Evolutionary conservation across 2,888 invertebrate species (phyloP).

Genomic region (Phalangium opilio): DNA sequence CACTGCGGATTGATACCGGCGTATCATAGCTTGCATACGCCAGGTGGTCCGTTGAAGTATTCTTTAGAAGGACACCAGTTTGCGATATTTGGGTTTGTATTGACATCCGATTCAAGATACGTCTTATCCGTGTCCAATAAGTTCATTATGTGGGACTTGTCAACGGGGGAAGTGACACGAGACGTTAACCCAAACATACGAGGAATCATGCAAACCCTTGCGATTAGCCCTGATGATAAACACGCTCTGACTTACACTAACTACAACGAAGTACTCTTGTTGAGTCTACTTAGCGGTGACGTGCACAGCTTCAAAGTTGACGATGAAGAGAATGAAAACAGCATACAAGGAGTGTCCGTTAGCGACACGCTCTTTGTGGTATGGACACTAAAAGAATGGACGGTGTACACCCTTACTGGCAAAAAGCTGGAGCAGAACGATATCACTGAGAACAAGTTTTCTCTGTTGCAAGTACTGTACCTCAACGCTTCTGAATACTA

Average conservation of each 20-base stretch:
- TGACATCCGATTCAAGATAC: constrained; percentile 78
- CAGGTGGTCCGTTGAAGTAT: constrained; percentile 97
- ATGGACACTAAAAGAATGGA: constrained; percentile 57
- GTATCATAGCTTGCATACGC: constrained; percentile 92
- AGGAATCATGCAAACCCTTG: constrained; percentile 88
- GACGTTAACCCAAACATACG: constrained; percentile 75
- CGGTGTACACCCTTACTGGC: constrained; percentile 41
- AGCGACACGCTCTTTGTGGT: constrained; percentile 57
- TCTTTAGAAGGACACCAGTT: constrained; percentile 96
- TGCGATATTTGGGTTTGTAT: constrained; percentile 79
- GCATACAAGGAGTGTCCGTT: constrained; percentile 48
- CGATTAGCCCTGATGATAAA: constrained; percentile 84
- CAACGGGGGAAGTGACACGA: constrained; percentile 84
- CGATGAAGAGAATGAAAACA: constrained; percentile 43
- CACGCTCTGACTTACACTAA: constrained; percentile 92
- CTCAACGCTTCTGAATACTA: background rate
- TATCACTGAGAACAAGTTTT: constrained; percentile 7
- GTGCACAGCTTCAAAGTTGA: constrained; percentile 62
- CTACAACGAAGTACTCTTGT: constrained; percentile 78
- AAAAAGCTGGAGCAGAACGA: constrained; percentile 6
- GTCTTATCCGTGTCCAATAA: constrained; percentile 91
- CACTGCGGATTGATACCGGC: constrained; percentile 81
- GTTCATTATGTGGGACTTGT: constrained; percentile 92
- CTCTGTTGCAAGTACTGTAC: constrained; percentile 10
- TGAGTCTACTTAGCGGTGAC: constrained; percentile 88